Conservation (phyloP, 1,140 invertebrate genomes). For the Trialeurodes vaporariorum region DNA sequence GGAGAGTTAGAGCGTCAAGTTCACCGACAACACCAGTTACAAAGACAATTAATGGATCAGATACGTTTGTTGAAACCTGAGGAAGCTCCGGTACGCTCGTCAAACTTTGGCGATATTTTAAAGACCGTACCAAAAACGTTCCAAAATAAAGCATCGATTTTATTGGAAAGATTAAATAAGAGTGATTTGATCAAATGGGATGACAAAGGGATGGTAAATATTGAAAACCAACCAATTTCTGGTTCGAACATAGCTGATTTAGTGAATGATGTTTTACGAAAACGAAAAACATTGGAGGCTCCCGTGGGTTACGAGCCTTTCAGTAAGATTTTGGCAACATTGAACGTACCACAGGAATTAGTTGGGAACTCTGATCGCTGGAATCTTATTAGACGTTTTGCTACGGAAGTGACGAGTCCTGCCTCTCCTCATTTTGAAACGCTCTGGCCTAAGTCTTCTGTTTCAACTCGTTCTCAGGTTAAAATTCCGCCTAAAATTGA, state of each 20-base stretch:
- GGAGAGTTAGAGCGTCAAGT: too few species aligned
- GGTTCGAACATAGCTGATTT: slow-evolving; percentile 8
- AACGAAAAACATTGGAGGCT: not conserved
- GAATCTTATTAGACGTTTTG: not conserved
- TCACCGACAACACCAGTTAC: too few species aligned
- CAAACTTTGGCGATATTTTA: not conserved
- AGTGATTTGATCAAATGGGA: slow-evolving; percentile 1
- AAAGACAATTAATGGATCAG: not conserved
- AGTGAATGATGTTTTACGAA: slow-evolving; percentile 8
- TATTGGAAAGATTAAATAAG: slow-evolving; percentile 3
- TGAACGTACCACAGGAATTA: slow-evolving; percentile 4
- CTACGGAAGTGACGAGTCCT: not conserved
- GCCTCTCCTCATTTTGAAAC: not conserved
- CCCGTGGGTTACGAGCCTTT: not conserved
- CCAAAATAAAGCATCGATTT: not conserved
- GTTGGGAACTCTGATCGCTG: not conserved
- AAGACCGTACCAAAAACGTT: not conserved
- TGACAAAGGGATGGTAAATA: not conserved
- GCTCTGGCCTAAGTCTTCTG: too few species aligned
- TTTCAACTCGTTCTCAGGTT: too few species aligned
- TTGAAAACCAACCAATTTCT: not conserved
- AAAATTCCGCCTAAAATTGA: too few species aligned
- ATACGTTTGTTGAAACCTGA: not conserved
- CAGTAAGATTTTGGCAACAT: not conserved
- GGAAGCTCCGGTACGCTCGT: not conserved